Evolutionary conservation across 2,113 vertebrate species (phyloP), one percentile per base, ranked within the genome.

Genomic region (Pelobates fuscus): DNA sequence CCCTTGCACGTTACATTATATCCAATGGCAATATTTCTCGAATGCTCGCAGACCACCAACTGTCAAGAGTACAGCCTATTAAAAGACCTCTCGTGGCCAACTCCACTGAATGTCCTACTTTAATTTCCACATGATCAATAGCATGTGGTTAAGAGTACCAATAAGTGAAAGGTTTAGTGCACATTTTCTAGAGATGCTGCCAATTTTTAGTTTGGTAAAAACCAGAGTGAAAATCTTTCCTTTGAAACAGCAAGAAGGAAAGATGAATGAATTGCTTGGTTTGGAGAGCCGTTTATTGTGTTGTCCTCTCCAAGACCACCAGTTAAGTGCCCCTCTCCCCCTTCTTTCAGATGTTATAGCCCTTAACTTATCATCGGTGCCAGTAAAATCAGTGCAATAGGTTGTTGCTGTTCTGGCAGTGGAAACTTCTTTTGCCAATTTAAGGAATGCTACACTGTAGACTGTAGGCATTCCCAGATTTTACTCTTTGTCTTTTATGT

Each of bases 191-290:
- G 25, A 14, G 27, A 6, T 8, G 26, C 41, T 61, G 57, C 58
- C 58, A 62, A 49, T 14, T 20, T 14, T 20, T 12, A 14, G 54
- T 37, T 59, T 70, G 41, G 37, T 29, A 43, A 29, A 30, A 59
- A 58, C 67, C 67, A 70, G 54, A 70, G 21, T 46, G 68, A 58
- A 71, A 71, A 61, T 27, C 55, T 61, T 71, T 41, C 24, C 55
- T 44, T 41, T 57, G 67, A 41, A 68, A 55, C 49, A 30, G 66
- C 29, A 32, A 55, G 46, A 12, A 17, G 44, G 54, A 26, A 5
- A 23, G 24, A 15, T 26, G 23, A 29, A 60, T 46, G 41, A 27
- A 46, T 71, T 58, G 37, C 32, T 58, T 15, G 68, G 10, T 61
- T 44, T 71, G 68, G 68, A 71, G 2, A 3, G 24, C 57, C 26